These are phyloP conservation scores for Girardia tigrina DNA, from an alignment of 2,888 invertebrate genomes.

Conservation along the genomic window DNA sequence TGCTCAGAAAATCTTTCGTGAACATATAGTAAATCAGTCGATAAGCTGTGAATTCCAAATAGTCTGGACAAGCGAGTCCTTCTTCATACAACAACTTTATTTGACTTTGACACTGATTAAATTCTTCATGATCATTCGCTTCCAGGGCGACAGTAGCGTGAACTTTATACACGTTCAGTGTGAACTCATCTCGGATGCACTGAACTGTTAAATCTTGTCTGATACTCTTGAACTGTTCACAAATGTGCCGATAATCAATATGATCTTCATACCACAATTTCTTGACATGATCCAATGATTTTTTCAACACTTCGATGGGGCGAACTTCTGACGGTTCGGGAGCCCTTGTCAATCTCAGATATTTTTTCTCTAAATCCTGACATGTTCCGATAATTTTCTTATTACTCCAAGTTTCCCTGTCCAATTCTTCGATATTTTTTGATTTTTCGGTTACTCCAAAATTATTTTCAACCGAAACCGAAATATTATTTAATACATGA, in stretches of 20 bases:
- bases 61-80: conserved; percentile 47
- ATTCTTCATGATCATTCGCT: conserved; percentile 93
- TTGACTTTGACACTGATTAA: conserved; percentile 98
- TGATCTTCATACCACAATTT: conserved; percentile 64
- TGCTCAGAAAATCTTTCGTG: conserved; percentile 87
- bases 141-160: conserved; percentile 93
- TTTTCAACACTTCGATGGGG: conserved; percentile 69
- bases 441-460: no score
- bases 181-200: conserved; percentile 80
- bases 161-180: conserved; percentile 94
- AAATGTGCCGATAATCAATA: conserved; percentile 85
- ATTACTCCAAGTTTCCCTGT: conserved; percentile 56
- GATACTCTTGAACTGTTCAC: conserved; percentile 94
- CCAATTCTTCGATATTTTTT: not conserved
- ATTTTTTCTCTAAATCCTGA: conserved; percentile 82
- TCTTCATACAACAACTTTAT: conserved; percentile 71
- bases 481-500: not conserved
- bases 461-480: not conserved
- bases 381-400: conserved; percentile 83
- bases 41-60: conserved; percentile 89
- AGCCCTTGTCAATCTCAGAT: conserved; percentile 68
- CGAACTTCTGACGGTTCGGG: conserved; percentile 61
- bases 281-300: conserved; percentile 76
- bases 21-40: conserved; percentile 89
- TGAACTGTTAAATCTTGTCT: conserved; percentile 96